Evolutionary conservation across 2,888 invertebrate genomes (phyloP).

Genomic region (Monopis laevigella): DNA sequence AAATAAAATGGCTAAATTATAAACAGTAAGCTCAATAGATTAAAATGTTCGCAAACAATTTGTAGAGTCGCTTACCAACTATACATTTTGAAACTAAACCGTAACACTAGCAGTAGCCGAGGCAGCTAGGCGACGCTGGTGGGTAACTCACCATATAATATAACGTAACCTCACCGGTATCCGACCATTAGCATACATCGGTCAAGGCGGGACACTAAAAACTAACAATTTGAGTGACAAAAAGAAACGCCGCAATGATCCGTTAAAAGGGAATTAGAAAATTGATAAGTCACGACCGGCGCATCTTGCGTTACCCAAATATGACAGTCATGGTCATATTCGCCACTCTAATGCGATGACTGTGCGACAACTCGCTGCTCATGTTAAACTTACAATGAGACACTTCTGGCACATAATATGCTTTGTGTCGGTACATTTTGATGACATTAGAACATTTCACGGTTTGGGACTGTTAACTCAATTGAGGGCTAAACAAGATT

Average conservation of each 20-base stretch:
- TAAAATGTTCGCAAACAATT: too few relatives aligned
- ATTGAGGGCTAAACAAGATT: constrained; percentile 8
- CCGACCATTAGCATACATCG: not conserved
- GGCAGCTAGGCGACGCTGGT: too few relatives aligned
- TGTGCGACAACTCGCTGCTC: not conserved
- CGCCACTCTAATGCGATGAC: constrained; percentile 3
- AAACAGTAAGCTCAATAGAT: too few relatives aligned
- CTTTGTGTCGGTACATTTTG: not conserved
- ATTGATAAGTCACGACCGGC: constrained; percentile 5
- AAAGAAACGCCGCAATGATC: constrained; percentile 1
- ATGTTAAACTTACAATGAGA: not conserved
- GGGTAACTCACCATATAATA: too few relatives aligned
- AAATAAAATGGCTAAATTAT: too few relatives aligned
- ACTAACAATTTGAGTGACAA: constrained; percentile 2
- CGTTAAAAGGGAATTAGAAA: constrained; percentile 4
- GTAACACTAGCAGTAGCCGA: too few relatives aligned
- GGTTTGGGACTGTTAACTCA: not conserved
- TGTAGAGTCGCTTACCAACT: too few relatives aligned
- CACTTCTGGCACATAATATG: constrained; percentile 1
- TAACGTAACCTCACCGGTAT: too few relatives aligned
- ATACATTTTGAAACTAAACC: too few relatives aligned
- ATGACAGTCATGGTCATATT: not conserved
- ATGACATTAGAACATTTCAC: constrained; percentile 7
- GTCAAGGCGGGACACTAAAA: constrained; percentile 4
- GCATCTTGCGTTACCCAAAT: not conserved